Evolutionary conservation across 1,140 invertebrate genomes (phyloP).

Genomic region (Araneus ventricosus): DNA sequence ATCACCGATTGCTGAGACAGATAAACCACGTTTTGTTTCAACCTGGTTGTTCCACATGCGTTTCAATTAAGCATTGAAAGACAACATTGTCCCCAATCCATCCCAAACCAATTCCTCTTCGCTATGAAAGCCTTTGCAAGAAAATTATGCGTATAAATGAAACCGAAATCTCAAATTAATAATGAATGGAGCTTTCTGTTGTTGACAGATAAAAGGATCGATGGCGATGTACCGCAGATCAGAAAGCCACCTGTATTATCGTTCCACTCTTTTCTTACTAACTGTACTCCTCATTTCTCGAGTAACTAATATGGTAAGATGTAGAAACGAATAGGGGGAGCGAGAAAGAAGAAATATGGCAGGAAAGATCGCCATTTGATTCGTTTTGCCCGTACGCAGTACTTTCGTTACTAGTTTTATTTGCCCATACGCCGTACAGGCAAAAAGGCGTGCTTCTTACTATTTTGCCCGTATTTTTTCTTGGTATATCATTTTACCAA

Average conservation of each 20-base stretch:
- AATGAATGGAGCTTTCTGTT: neutral
- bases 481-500: too few species aligned
- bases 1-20: neutral
- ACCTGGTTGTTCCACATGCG: neutral
- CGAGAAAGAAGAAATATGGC: neutral
- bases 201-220: neutral
- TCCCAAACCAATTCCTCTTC: neutral
- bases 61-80: neutral
- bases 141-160: neutral
- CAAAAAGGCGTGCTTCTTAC: too few species aligned
- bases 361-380: neutral
- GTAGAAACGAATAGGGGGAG: neutral
- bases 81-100: too few species aligned
- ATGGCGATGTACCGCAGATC: neutral
- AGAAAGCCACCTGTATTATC: neutral
- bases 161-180: neutral
- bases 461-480: too few species aligned
- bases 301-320: slow-evolving; percentile 30
- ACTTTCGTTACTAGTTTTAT: too few species aligned
- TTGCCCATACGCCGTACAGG: too few species aligned
- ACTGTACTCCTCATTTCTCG: neutral
- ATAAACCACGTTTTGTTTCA: neutral
- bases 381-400: too few species aligned
- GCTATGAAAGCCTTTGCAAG: neutral
- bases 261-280: neutral